Base-by-base conservation (phyloP, 1,140 invertebrate species). In the Euglossa dilemma region DNA sequence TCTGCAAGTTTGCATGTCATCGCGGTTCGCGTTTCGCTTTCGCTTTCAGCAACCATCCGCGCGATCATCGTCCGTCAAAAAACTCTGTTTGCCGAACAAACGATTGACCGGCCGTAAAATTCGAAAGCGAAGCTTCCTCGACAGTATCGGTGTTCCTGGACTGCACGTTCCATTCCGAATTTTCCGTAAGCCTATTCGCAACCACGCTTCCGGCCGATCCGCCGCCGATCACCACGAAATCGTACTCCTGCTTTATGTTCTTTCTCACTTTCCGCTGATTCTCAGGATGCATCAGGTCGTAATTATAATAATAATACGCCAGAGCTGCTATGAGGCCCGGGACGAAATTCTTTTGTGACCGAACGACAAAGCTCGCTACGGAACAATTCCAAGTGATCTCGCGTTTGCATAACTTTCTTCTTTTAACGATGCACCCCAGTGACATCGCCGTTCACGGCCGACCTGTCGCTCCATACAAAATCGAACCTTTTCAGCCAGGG, bases 181-280 rank as follows among this genome's bases (percentile, higher is more conserved):
- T 95, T 91, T 98, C 97, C 0, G 97, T 96, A 1, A 99, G 93
- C 57, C 98, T 95, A 80, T 97, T 98, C 0, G 97, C 98, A 8
- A 99, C 80, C 0, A 99, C 98, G 2, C 96, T 95, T 8, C 98
- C 98, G 6, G 98, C 98, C 0, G 98, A 98, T 0, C 98, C 98
- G 12, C 95, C 97, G 0, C 97, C 98, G 2, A 98, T 94, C 0
- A 97, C 95, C 0, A 98, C 95, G 78, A 98, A 98, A 89, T 98
- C 97, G 86, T 98, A 98, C 71, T 97, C 96, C 11, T 95, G 92
- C 14, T 95, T 93, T 0, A 97, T 92, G 43, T 95, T 93, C 66
- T 95, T 95, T 63, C 96, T 95, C 45, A 97, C 96, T 0, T 95
- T 94, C 1, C 97, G 97, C 73, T 97, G 95, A 90, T 96, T 97